Evolutionary conservation across 2,797 vertebrate species (phyloP).

Genomic region (Euphonia xanthogaster): DNA sequence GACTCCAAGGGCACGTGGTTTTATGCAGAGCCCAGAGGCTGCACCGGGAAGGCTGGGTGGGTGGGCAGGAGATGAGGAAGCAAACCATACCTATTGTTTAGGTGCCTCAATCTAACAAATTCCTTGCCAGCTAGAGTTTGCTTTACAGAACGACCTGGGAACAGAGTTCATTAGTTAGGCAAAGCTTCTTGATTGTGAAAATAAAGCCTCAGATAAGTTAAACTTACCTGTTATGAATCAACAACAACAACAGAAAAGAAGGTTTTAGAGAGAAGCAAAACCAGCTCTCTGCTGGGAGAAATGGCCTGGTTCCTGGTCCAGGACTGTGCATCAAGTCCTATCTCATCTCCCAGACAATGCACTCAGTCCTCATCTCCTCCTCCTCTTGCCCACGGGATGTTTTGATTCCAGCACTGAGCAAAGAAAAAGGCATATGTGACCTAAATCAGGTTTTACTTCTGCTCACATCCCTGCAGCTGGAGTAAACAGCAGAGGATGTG

Average conservation of each 20-base stretch:
- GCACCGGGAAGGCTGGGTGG: not conserved
- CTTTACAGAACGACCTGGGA: not conserved
- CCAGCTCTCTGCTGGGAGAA: not conserved
- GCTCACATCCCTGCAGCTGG: conserved; percentile 32
- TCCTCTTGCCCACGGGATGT: conserved; percentile 43
- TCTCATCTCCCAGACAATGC: conserved; percentile 25
- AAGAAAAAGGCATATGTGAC: conserved; percentile 64
- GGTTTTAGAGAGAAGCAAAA: not conserved
- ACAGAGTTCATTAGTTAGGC: not conserved
- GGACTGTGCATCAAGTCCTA: not conserved
- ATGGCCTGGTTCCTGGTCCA: not conserved
- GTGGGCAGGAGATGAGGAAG: not conserved
- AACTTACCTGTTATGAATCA: not conserved
- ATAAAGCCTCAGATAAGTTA: not conserved
- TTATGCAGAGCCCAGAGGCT: not conserved
- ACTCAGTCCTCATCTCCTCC: not conserved
- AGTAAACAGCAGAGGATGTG: conserved; percentile 62
- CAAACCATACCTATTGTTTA: not conserved
- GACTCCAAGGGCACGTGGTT: not conserved
- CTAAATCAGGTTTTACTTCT: conserved; percentile 65
- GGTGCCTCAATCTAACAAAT: not conserved
- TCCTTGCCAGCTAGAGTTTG: not conserved
- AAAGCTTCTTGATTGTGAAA: conserved; percentile 24
- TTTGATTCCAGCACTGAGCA: conserved; percentile 6
- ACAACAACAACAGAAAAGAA: not conserved